Evolutionary conservation across 2,797 vertebrate species (phyloP).

Genomic region (Anas bahamensis): DNA sequence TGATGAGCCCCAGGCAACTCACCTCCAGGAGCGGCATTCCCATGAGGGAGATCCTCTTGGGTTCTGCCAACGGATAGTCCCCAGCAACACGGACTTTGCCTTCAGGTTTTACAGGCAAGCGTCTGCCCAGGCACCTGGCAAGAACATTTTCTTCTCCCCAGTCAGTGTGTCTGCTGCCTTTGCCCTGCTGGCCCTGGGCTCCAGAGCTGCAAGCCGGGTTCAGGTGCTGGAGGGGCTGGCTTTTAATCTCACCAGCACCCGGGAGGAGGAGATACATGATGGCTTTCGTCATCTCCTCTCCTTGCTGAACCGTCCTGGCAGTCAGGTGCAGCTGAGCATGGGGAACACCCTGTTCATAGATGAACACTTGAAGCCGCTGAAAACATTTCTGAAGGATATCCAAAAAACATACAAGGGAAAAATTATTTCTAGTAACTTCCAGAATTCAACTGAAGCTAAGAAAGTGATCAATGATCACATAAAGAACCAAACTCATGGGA

Average conservation of each 20-base stretch:
- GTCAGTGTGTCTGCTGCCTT: conserved; percentile 82
- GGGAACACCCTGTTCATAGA: conserved; percentile 83
- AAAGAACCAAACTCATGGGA: conserved; percentile 81
- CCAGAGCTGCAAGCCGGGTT: conserved; percentile 71
- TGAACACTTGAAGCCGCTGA: conserved; percentile 66
- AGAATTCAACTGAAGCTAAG: conserved; percentile 70
- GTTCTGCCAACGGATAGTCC: not conserved
- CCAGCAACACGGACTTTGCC: conserved; percentile 80
- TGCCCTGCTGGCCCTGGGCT: conserved; percentile 83
- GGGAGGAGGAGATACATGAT: conserved; percentile 70
- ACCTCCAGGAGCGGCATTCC: not conserved
- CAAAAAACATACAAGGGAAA: conserved; percentile 74
- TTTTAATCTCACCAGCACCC: conserved; percentile 76
- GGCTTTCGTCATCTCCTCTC: conserved; percentile 78
- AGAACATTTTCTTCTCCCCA: conserved; percentile 88
- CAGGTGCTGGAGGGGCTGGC: conserved; percentile 82
- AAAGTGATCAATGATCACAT: conserved; percentile 81
- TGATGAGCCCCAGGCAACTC: not conserved
- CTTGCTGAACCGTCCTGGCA: conserved; percentile 49
- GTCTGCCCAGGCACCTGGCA: conserved; percentile 24
- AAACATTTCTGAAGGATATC: conserved; percentile 73
- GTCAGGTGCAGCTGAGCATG: conserved; percentile 73
- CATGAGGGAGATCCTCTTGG: not conserved
- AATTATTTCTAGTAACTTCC: conserved; percentile 78
- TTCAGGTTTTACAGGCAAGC: conserved; percentile 82